Evolutionary conservation across 2,113 vertebrate species (phyloP).

Genomic region (Etheostoma cragini): DNA sequence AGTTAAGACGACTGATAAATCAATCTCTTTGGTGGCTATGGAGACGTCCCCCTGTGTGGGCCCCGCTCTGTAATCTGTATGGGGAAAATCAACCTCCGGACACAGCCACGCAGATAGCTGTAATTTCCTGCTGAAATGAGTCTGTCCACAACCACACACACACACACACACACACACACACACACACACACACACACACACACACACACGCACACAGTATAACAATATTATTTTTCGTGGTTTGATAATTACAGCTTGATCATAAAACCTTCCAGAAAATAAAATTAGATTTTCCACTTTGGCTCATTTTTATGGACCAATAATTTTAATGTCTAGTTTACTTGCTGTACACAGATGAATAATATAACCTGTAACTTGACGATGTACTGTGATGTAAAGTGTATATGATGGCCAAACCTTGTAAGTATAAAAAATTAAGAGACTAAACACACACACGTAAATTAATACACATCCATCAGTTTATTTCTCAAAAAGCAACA

Average conservation of each 20-base stretch:
- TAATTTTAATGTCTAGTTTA: background rate
- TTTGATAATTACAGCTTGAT: conserved; percentile 36
- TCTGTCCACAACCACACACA: conserved; percentile 61
- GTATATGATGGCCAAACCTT: background rate
- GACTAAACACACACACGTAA: background rate
- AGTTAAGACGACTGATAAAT: conserved; percentile 49
- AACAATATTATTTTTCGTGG: conserved; percentile 5
- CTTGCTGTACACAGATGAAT: background rate
- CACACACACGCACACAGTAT: background rate
- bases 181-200: conserved; percentile 5
- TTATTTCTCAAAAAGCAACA: background rate
- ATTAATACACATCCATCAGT: background rate
- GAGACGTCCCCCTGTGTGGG: conserved; percentile 42
- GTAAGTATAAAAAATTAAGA: background rate
- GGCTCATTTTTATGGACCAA: conserved; percentile 23
- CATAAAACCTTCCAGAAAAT: conserved; percentile 26
- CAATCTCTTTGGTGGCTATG: conserved; percentile 45
- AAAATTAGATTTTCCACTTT: conserved; percentile 16
- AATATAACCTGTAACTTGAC: background rate
- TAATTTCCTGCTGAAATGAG: conserved; percentile 80
- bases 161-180: background rate
- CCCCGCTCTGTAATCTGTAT: conserved; percentile 46
- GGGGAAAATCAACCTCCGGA: conserved; percentile 65
- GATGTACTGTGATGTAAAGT: background rate
- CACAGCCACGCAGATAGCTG: conserved; percentile 50